phyloP scores from a whole-genome alignment of 2,888 invertebrate species.

The Pegoplata infirma region DNA sequence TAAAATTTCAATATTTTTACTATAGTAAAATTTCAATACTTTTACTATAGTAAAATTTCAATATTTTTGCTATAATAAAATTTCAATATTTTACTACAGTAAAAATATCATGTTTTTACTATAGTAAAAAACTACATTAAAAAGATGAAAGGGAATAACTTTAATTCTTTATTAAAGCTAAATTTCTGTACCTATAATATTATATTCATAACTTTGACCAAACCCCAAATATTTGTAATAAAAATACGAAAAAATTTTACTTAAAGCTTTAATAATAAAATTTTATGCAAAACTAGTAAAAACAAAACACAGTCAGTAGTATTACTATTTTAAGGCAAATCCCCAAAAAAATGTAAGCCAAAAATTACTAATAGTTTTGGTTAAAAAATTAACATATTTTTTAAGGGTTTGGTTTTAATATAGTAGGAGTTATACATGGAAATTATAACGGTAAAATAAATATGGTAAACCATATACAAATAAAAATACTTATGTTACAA shows the following conservation, averaged over 20 bases:
- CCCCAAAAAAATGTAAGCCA: neutral
- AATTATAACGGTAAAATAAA: neutral
- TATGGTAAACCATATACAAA: neutral
- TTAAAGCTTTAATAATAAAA: neutral
- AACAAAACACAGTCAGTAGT: neutral
- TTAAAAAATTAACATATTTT: slow-evolving; percentile 12
- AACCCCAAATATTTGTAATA: neutral
- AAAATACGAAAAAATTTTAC: neutral
- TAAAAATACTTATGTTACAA: neutral
- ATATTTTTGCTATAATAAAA: neutral
- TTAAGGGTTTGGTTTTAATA: slow-evolving; percentile 22
- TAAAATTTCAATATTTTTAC: neutral
- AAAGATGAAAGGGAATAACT: neutral
- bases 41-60: neutral
- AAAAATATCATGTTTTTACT: neutral
- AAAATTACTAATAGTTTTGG: neutral
- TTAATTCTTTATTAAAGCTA: neutral
- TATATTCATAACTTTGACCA: neutral
- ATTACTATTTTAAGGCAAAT: neutral
- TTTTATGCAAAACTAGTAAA: neutral
- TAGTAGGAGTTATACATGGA: slow-evolving; percentile 22
- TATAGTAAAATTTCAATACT: neutral
- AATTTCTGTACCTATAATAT: too few species aligned
- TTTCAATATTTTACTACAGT: neutral
- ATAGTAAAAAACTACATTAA: neutral